Conservation (phyloP, 2,888 invertebrate species). For the Callinectes sapidus region DNA sequence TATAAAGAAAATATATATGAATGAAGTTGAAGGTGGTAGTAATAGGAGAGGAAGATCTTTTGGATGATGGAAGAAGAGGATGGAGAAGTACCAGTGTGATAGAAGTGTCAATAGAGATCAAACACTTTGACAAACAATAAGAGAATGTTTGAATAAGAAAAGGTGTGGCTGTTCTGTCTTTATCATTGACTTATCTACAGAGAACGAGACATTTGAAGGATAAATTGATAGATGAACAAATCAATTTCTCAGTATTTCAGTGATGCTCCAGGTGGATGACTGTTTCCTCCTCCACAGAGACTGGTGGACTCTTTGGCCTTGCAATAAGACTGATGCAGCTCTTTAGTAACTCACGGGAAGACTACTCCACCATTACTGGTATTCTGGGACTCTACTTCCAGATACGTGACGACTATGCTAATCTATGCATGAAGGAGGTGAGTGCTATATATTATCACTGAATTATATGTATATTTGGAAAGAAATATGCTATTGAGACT, state of each 20-base stretch:
- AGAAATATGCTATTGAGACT: background rate
- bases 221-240: background rate
- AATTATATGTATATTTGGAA: background rate
- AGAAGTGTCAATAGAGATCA: no score
- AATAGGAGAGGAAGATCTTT: no score
- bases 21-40: background rate
- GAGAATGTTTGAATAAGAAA: no score
- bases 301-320: conserved; percentile 96
- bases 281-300: conserved; percentile 82
- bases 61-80: no score
- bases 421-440: conserved; percentile 91
- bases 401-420: conserved; percentile 96
- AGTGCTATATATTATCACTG: conserved; percentile 72
- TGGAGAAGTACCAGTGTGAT: no score
- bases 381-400: conserved; percentile 96
- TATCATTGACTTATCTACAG: no score
- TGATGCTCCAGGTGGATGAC: background rate
- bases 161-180: no score
- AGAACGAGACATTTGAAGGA: background rate
- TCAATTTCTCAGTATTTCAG: background rate
- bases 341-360: conserved; percentile 90
- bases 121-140: no score
- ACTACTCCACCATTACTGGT: conserved; percentile 89
- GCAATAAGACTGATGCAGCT: conserved; percentile 96
- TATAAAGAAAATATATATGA: background rate